phyloP scores from a whole-genome alignment of 2,797 vertebrate genomes.

The Menidia menidia region DNA sequence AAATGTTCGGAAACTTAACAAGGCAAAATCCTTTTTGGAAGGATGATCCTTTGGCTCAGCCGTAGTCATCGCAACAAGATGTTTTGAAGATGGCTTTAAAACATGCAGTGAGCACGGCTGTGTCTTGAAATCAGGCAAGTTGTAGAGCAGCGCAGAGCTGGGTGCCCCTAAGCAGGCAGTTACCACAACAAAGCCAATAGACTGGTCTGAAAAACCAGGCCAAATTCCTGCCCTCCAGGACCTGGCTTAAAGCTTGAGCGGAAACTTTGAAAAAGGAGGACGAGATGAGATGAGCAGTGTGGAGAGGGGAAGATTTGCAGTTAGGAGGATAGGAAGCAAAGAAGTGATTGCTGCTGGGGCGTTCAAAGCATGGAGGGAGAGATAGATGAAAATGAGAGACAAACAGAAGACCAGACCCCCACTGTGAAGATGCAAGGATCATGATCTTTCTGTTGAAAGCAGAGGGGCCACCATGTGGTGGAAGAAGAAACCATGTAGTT shows the following conservation, averaged over 20 bases:
- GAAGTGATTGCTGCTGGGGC: constrained; percentile 73
- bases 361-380: constrained; percentile 50
- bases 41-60: constrained; percentile 37
- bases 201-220: constrained; percentile 77
- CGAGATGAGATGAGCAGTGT: constrained; percentile 49
- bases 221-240: constrained; percentile 83
- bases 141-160: constrained; percentile 66
- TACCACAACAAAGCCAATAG: constrained; percentile 81
- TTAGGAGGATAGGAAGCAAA: constrained; percentile 71
- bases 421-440: constrained; percentile 75
- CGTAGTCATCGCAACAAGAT: constrained; percentile 51
- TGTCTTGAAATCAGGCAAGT: constrained; percentile 72
- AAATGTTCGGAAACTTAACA: constrained; percentile 19
- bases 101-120: constrained; percentile 57
- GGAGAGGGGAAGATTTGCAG: constrained; percentile 63
- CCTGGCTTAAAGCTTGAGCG: constrained; percentile 75
- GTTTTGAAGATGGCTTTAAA: constrained; percentile 57
- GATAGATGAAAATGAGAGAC: constrained; percentile 49
- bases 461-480: constrained; percentile 62
- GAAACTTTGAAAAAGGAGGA: constrained; percentile 75
- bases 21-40: constrained; percentile 21
- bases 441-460: constrained; percentile 77
- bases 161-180: constrained; percentile 78
- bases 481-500: constrained; percentile 80
- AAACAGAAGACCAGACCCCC: constrained; percentile 62